A percentile compares a stretch with the other conserved stretches of the same genome.
Evolutionary conservation across 1,140 invertebrate genomes (phyloP).

Genomic region (Meloidogyne hapla): DNA sequence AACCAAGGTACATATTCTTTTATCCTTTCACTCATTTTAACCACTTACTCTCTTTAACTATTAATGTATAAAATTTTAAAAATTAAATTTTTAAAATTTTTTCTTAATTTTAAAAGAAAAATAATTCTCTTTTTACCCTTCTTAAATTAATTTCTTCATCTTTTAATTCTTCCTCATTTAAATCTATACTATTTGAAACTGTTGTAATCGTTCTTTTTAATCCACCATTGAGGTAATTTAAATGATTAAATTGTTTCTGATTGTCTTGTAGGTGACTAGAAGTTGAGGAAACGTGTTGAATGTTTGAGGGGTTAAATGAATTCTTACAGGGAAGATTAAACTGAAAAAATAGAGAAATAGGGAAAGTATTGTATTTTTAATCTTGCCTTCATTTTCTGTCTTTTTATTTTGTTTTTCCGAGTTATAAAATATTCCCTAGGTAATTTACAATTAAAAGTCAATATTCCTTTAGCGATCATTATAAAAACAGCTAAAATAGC

Average conservation of each 20-base stretch:
- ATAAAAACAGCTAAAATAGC: neutral
- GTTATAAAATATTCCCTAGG: neutral
- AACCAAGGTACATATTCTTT: too few relatives aligned
- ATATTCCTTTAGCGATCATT: neutral
- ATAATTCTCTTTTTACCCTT: slow-evolving; percentile 6
- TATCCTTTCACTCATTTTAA: too few relatives aligned
- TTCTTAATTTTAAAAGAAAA: neutral
- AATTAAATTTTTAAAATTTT: neutral
- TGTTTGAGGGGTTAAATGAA: neutral
- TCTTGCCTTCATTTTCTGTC: neutral
- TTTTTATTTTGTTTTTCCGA: neutral
- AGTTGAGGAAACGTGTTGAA: neutral
- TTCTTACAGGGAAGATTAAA: neutral
- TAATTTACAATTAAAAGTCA: neutral
- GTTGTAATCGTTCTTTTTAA: neutral
- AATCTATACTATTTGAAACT: neutral
- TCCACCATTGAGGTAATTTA: neutral
- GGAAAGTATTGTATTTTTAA: too few relatives aligned
- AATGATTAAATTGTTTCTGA: neutral
- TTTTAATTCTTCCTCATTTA: neutral
- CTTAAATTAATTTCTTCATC: neutral
- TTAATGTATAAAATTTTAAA: neutral
- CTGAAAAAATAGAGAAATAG: neutral
- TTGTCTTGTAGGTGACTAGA: neutral
- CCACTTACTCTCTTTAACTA: too few relatives aligned